phyloP scores from a whole-genome alignment of 2,888 invertebrate genomes.

The Heliconius hortense region DNA sequence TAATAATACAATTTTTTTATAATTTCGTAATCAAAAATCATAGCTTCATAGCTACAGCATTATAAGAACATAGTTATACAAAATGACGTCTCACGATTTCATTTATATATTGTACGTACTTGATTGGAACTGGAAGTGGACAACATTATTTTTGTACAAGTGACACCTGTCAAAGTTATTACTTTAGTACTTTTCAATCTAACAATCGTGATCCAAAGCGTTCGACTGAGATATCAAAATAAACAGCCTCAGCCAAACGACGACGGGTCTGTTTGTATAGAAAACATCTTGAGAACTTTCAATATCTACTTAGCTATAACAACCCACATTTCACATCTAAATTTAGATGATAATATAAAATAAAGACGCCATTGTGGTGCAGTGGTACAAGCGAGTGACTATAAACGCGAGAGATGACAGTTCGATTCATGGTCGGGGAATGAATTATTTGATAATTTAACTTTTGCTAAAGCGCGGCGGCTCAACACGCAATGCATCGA shows the following conservation, averaged over 20 bases:
- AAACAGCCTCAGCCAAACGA: constrained; percentile 5
- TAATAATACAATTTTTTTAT: neutral
- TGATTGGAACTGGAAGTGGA: constrained; percentile 7
- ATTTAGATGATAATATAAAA: neutral
- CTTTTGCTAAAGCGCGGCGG: no score
- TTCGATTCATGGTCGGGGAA: no score
- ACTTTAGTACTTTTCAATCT: constrained; percentile 32
- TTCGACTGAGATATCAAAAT: constrained; percentile 29
- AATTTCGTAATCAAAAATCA: constrained; percentile 9
- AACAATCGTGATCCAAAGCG: constrained; percentile 25
- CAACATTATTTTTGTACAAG: constrained; percentile 23
- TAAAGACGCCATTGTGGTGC: no score
- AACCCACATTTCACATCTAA: neutral
- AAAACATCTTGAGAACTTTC: constrained; percentile 12
- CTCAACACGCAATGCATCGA: no score
- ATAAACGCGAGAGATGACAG: no score
- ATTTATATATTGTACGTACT: constrained; percentile 18
- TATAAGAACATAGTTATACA: constrained; percentile 24
- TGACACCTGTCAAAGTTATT: constrained; percentile 37
- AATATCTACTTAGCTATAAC: neutral
- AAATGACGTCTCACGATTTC: constrained; percentile 26
- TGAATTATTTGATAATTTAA: no score
- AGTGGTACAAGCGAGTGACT: no score
- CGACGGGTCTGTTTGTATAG: constrained; percentile 1
- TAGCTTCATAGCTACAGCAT: constrained; percentile 12